Conservation (phyloP, 2,113 vertebrate genomes). For the Lophius piscatorius region DNA sequence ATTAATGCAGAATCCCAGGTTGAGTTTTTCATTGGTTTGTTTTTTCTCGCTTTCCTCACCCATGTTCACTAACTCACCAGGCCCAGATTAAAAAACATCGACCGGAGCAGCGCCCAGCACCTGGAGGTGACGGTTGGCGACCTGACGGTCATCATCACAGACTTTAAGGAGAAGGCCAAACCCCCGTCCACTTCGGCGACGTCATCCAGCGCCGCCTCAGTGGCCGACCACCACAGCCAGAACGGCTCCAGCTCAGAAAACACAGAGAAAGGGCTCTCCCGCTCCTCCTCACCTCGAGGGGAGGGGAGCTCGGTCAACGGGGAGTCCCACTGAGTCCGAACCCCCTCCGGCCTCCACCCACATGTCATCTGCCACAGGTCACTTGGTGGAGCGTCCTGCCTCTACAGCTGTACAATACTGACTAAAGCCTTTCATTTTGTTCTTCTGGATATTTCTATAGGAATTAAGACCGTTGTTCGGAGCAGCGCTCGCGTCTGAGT, state of each 20-base stretch:
- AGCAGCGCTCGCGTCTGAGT: background rate
- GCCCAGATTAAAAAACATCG: constrained; percentile 99
- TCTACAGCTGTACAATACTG: constrained; percentile 28
- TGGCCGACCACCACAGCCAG: constrained; percentile 91
- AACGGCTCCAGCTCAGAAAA: constrained; percentile 97
- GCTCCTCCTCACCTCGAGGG: constrained; percentile 93
- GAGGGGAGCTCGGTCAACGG: constrained; percentile 93
- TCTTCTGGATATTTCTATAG: background rate
- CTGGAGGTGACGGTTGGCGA: constrained; percentile 99
- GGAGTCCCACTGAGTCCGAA: constrained; percentile 87
- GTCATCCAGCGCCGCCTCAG: constrained; percentile 55
- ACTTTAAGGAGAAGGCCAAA: constrained; percentile 99
- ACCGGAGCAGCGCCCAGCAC: constrained; percentile 98
- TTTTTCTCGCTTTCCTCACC: background rate
- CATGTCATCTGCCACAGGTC: constrained; percentile 25
- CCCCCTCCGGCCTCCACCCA: background rate
- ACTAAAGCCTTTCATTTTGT: background rate
- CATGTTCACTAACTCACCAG: constrained; percentile 67
- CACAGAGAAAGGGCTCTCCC: constrained; percentile 92
- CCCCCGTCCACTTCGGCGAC: constrained; percentile 87
- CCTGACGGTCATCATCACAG: constrained; percentile 99
- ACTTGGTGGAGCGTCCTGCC: constrained; percentile 20
- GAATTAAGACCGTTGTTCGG: background rate
- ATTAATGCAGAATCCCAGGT: too few species aligned
- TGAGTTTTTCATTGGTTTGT: too few species aligned